Conservation (phyloP, 53 echinoderm and acorn worm genomes). For the Echinometra lucunter region DNA sequence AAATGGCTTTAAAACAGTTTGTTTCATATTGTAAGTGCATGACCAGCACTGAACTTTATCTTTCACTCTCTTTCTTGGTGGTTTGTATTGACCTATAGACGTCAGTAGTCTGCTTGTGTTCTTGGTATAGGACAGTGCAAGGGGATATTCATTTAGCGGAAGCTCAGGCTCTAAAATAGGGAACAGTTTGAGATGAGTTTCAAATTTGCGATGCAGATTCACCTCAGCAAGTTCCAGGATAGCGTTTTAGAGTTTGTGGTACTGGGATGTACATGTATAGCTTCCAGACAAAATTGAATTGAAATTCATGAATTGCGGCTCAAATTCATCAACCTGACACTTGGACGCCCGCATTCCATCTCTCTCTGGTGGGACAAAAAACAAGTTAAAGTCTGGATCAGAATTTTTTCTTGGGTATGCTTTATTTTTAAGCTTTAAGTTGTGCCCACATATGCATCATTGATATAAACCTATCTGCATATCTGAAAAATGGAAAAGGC, state of each 20-base stretch:
- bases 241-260: not conserved
- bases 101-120: not conserved
- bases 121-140: not conserved
- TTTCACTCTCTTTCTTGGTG: not conserved
- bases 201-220: conserved; percentile 22
- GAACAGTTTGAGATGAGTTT: conserved; percentile 4
- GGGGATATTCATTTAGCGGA: not conserved
- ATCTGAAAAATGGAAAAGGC: too few species aligned
- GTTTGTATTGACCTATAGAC: not conserved
- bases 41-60: too few species aligned
- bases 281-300: conserved; percentile 48
- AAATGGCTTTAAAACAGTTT: too few species aligned
- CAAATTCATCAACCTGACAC: conserved; percentile 50
- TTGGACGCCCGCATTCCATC: conserved; percentile 12
- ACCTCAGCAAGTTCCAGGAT: not conserved
- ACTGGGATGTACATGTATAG: not conserved
- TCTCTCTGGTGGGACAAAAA: not conserved
- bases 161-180: not conserved
- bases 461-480: too few species aligned
- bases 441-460: too few species aligned
- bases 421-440: not conserved
- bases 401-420: not conserved
- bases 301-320: conserved; percentile 54
- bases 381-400: not conserved
- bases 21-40: too few species aligned